A percentile compares a stretch with the other conserved stretches of the same genome.
Conservation (phyloP, 2,113 vertebrate species). For the Daphoenositta chrysoptera region DNA sequence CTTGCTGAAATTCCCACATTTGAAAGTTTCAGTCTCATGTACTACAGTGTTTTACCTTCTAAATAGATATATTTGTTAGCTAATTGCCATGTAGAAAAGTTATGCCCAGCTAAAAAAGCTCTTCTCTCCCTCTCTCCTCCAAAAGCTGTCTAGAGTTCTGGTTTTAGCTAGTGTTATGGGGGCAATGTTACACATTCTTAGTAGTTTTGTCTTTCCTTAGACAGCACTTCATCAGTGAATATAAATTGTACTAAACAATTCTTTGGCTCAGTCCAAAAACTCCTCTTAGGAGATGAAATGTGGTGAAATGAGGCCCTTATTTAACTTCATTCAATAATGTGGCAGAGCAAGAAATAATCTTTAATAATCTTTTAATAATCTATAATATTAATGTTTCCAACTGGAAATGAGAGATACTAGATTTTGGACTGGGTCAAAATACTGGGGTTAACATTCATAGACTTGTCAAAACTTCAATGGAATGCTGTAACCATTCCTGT, state of each 20-base stretch:
- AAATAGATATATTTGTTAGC: background rate
- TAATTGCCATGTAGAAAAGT: background rate
- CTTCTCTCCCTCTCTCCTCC: background rate
- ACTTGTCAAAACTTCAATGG: background rate
- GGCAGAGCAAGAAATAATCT: background rate
- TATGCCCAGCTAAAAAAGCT: background rate
- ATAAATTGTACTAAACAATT: background rate
- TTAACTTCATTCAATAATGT: background rate
- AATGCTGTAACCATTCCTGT: background rate
- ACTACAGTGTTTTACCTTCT: background rate
- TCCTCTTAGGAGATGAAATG: background rate
- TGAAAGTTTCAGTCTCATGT: background rate
- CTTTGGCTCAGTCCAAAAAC: background rate
- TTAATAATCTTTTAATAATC: too few species aligned
- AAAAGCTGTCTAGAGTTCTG: background rate
- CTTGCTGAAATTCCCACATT: background rate
- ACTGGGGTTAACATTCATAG: background rate
- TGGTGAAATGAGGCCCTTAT: background rate
- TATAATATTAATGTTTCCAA: too few species aligned
- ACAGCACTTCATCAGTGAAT: background rate
- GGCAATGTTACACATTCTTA: background rate
- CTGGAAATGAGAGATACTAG: too few species aligned
- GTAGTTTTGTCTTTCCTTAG: background rate
- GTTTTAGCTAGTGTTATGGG: background rate
- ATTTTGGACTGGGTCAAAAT: background rate